These are phyloP conservation scores for Lepus timidus DNA, from an alignment of 2,113 vertebrate genomes.

Conservation along the genomic window DNA sequence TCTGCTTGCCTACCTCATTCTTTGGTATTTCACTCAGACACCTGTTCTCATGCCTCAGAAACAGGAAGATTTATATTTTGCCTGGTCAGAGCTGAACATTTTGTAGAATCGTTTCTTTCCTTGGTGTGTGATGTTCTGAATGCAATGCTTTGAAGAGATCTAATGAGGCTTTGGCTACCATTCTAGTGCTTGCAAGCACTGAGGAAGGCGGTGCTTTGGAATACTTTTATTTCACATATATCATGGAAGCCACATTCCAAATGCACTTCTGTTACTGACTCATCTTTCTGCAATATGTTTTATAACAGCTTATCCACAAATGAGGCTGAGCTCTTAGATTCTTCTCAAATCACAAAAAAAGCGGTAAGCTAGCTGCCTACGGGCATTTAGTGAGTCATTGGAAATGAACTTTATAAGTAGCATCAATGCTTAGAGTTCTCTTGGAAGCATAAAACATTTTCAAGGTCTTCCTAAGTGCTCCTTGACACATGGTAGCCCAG, in stretches of 20 bases:
- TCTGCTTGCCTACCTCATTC: neutral
- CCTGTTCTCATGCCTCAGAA: neutral
- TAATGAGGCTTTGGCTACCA: neutral
- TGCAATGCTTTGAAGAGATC: neutral
- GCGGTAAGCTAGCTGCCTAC: neutral
- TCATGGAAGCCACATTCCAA: neutral
- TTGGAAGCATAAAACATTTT: conserved; percentile 7
- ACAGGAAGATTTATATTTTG: neutral
- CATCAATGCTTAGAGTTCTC: neutral
- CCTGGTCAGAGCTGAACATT: neutral
- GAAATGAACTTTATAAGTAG: conserved; percentile 34
- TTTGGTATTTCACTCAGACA: neutral
- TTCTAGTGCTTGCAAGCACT: neutral
- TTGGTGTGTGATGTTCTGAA: neutral
- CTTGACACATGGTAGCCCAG: neutral
- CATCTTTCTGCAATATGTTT: neutral
- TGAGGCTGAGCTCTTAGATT: conserved; percentile 1
- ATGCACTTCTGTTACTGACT: conserved; percentile 5
- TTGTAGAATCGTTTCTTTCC: neutral
- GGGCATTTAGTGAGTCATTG: conserved; percentile 27
- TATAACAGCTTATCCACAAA: conserved; percentile 13
- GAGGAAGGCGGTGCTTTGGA: neutral
- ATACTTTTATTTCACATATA: neutral
- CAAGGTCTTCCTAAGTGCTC: conserved; percentile 30
- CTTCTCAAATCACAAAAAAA: neutral